A percentile compares a stretch with the other conserved stretches of the same genome.
phyloP scores from a whole-genome alignment of 2,113 vertebrate species.

The Benitochromis conjunctus region DNA sequence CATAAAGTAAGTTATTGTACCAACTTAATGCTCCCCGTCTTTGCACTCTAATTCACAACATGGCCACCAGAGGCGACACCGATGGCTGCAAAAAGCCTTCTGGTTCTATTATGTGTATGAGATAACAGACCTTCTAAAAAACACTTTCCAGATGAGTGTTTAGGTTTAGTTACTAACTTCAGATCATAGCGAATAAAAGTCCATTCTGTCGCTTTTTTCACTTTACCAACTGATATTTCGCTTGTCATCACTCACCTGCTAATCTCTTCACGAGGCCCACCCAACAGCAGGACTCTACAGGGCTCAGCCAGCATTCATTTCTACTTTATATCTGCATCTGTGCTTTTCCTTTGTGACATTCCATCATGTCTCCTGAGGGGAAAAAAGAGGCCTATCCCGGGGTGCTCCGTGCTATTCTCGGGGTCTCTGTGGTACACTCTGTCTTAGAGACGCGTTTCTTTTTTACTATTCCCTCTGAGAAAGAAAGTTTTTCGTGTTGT shows the following conservation, averaged over 20 bases:
- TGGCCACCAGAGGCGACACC: background rate
- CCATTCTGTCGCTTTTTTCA: background rate
- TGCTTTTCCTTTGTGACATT: background rate
- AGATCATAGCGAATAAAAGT: background rate
- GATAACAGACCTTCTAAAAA: background rate
- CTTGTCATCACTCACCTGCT: accelerated
- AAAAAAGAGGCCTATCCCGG: background rate
- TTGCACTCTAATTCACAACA: accelerated
- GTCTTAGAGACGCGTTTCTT: background rate
- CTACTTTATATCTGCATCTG: background rate
- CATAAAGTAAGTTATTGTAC: background rate
- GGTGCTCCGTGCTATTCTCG: background rate
- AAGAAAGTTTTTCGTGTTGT: background rate
- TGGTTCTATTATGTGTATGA: accelerated
- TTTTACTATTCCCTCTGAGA: background rate
- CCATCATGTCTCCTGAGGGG: background rate
- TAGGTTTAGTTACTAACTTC: background rate
- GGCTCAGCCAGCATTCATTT: background rate
- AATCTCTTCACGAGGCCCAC: accelerated
- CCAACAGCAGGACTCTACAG: background rate
- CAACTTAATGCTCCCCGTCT: background rate
- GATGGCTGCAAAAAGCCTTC: background rate
- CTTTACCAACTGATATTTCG: background rate
- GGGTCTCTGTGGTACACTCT: background rate
- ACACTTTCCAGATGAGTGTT: accelerated